Evolutionary conservation across 2,797 vertebrate species (phyloP), one percentile per base, ranked within the genome.

Genomic region (Anguilla megastoma): DNA sequence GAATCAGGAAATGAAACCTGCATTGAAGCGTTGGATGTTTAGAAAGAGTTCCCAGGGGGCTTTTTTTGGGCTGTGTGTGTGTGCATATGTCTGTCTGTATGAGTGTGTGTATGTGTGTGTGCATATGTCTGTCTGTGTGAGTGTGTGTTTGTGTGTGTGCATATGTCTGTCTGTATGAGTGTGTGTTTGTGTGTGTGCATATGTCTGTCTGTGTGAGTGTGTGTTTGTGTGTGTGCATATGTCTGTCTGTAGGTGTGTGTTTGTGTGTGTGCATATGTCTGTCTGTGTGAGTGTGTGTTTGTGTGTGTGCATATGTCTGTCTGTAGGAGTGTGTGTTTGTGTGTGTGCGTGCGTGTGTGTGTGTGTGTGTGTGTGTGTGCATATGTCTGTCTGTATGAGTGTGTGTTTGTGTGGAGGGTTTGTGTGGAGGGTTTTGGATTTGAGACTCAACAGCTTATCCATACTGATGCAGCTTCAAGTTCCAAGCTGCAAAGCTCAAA

Each of bases 1-100:
- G 94, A 94, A 94, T 93, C 92, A 93, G 94, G 94, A 95, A 95
- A 94, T 94, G 91, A 95, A 95, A 95, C 92, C 91, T 93, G 93
- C 91, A 95, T 92, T 94, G 94, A 95, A 94, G 95, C 92, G 85
- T 92, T 92, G 91, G 93, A 89, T 91, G 90, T 92, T 94, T 92
- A 92, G 92, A 94, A 93, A 94, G 91, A 94, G 88, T 89, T 93
- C 91, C 92, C 90, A 5, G 63, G 5, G 24, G 86, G 90, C 56
- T 88, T 36, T 87, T 58, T 7, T 69, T 24, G 66, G 90, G 88
- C 90, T 83, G 86, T 88, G 80, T 92, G 91, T 27, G 18, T 18
- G 18, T 63, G 18, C 16, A 0, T 63, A 14, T 18, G 18, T 63
- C 56, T 5, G 41, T 45, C 41, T 45, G 41, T 45, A 1, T 45